Evolutionary conservation across 2,113 vertebrate species (phyloP), one percentile per base, ranked within the genome.

Genomic region (Xerus inauris): DNA sequence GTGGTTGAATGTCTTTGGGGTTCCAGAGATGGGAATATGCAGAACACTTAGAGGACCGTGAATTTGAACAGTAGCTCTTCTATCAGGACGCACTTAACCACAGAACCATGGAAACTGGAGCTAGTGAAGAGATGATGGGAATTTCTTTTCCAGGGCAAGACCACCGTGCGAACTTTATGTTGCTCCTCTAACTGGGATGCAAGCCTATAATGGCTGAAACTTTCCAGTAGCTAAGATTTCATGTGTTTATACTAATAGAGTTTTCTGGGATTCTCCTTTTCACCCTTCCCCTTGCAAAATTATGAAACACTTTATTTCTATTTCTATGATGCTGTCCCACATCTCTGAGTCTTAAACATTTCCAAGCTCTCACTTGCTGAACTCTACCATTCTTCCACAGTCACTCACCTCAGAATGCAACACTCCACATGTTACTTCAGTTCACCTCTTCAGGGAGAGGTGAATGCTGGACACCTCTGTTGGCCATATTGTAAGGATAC

Each of bases 291-390:
- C 8, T 42, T n/a, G 14, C 42, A n/a, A 35, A 40, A 65, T 62
- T 22, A 57, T 57, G 54, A 7, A 20, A 6, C 8, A 8, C 54
- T 57, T n/a, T 64, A 14, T 13, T 84, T 17, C 38, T 22, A 7
- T 32, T 28, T 42, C 14, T 7, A 20, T 2, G 28, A 1, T 17
- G 16, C 57, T 28, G 13, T 49, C 5, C 4, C 1, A 0, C 0
- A 4, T 20, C 22, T 20, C 24, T 65, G 22, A 49, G 22, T 38
- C 11, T 64, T 77, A 38, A 11, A 28, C 22, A 30, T 79, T n/a
- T 49, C 11, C 26, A 20, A 0, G 40, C 7, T 42, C 8, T n/a
- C 42, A 22, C 24, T 77, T 42, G n/a, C 1, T 79, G 59, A 30
- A 7, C 32, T 8, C 57, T 8, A 51, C 2, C 8, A 38, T 42